Percentiles rank a stretch among this genome's conserved stretches.
These are phyloP conservation scores for Anseranas semipalmata DNA, from an alignment of 2,113 vertebrate genomes.

Conservation along the genomic window DNA sequence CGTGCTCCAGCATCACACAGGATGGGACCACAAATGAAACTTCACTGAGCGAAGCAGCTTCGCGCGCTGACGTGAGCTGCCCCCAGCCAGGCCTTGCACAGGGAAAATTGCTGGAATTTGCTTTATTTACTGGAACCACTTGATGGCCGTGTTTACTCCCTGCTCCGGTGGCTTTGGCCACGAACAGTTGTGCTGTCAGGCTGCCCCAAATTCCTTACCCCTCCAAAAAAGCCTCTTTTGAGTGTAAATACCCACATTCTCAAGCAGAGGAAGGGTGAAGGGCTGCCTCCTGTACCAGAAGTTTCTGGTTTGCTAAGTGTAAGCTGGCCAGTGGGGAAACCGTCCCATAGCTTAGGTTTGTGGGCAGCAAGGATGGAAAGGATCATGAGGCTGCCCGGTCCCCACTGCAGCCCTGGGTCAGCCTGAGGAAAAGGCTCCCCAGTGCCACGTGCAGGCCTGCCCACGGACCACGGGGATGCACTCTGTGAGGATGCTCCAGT, in stretches of 20 bases:
- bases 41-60: neutral
- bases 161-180: neutral
- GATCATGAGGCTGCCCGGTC: neutral
- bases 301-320: neutral
- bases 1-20: neutral
- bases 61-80: neutral
- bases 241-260: neutral
- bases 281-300: neutral
- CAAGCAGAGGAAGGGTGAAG: neutral
- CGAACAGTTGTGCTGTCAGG: neutral
- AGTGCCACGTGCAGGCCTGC: neutral
- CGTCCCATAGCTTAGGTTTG: neutral
- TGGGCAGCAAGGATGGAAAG: neutral
- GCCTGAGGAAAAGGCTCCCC: neutral
- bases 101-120: neutral
- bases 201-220: neutral
- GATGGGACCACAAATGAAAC: neutral
- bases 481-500: neutral
- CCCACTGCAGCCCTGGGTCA: fast-evolving
- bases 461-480: fast-evolving
- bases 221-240: neutral
- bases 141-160: fast-evolving
- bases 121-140: neutral
- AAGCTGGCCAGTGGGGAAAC: neutral
- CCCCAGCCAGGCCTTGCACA: neutral